Conservation (phyloP, 37 sponge, comb jelly and placozoan genomes). For the Oscarella lobularis region DNA sequence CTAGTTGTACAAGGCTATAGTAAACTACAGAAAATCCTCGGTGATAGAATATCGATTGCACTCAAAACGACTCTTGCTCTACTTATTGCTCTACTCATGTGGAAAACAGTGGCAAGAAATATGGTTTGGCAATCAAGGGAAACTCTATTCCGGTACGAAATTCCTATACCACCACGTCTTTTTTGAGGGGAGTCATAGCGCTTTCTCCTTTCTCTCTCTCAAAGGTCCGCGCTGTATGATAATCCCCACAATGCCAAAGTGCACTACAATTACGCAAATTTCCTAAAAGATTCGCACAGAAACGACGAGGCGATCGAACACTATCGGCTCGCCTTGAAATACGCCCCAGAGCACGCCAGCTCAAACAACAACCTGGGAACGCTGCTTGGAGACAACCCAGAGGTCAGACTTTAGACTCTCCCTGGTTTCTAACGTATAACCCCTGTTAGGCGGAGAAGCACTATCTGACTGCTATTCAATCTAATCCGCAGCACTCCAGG, state of each 20-base stretch:
- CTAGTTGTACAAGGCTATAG: slow-evolving; percentile 39
- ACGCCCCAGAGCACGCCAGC: slow-evolving; percentile 57
- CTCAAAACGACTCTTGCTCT: background rate
- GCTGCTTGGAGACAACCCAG: slow-evolving; percentile 17
- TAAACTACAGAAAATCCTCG: slow-evolving; percentile 1
- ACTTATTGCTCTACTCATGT: slow-evolving; percentile 19
- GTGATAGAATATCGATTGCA: background rate
- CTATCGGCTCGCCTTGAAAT: slow-evolving; percentile 49
- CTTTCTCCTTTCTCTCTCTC: too few species aligned
- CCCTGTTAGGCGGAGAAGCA: background rate
- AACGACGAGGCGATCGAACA: slow-evolving; percentile 39
- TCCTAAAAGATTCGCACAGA: slow-evolving; percentile 45
- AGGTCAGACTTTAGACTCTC: background rate
- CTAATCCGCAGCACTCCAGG: slow-evolving; percentile 56
- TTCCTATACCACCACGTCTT: too few species aligned
- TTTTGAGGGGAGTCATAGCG: too few species aligned
- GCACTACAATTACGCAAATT: slow-evolving; percentile 92
- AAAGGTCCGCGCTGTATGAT: slow-evolving; percentile 49
- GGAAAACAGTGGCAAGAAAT: slow-evolving; percentile 51
- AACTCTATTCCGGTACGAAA: background rate
- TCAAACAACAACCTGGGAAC: slow-evolving; percentile 85
- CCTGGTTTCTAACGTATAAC: background rate
- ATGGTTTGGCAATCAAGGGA: slow-evolving; percentile 41
- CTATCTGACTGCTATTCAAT: slow-evolving; percentile 38
- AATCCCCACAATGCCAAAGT: slow-evolving; percentile 74